Evolutionary conservation across 35 echinoderm and acorn worm species (phyloP), one percentile per base, ranked within the genome.

Genomic region (Apostichopus parvimensis): DNA sequence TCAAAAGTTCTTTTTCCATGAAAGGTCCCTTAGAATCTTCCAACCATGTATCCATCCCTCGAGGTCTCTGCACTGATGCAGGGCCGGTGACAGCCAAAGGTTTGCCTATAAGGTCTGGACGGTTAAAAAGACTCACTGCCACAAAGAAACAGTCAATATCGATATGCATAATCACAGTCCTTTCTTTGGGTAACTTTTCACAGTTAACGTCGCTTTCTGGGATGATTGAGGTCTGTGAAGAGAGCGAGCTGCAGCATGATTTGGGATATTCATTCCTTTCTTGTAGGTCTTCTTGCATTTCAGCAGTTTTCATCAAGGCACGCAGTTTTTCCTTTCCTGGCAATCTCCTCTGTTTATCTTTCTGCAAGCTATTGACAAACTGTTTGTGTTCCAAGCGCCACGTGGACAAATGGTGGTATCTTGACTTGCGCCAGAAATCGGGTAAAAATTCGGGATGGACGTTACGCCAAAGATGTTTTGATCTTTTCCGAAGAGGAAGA

Each of bases 121-220:
- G 79, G 17, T 94, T 93, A 12, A 95, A 80, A 12, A 98, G 57
- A 56, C 96, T 91, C 5, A 98, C 96, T 4, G 96, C 93, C 34
- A 95, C 96, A 91, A 98, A 98, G 92, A 98, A 98, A 90, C 96
- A 98, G 54, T 98, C 96, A 93, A 98, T 98, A 55, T 98, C 96
- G 53, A 98, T 62, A 64, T 98, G 96, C 94, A 98, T 98, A 62
- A 98, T 98, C 15, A 84, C 55, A 58, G 18, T 86, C 58, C 8
- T 84, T 21, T 90, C 89, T 54, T 54, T 75, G 18, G 26, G 13
- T n/a, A 59, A 13, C 21, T 28, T 13, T 52, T 17, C 78, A 59
- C 21, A 54, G n/a, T 62, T 84, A 59, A 84, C 6, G 9, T 18
- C 20, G 9, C 81, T 20, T 58, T 18, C 55, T 24, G 57, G 15